Base-by-base conservation (phyloP, 2,888 invertebrate species). In the Onchidella celtica region DNA sequence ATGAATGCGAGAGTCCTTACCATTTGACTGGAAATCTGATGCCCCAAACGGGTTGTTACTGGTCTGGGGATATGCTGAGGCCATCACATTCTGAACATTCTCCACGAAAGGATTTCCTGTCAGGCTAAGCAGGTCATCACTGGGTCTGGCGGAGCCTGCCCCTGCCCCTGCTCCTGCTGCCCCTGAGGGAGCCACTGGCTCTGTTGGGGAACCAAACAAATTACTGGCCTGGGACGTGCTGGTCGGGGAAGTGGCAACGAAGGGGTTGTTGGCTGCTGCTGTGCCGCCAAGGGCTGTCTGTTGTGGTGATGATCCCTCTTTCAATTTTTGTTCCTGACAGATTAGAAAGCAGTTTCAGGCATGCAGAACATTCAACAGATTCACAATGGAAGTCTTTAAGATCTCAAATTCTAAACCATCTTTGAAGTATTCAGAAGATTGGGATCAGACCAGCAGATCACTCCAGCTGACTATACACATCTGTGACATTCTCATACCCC, bases 61-160 rank as follows among this genome's bases (percentile, higher is more conserved):
- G 6, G 65, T 72, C 9, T 81, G 75, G 0, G 81, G 70, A 69
- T 88, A 85, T 6, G 87, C 86, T 74, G 89, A 87, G 63, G 90
- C 88, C 88, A 90, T 88, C 29, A 87, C 90, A 57, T 88, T 89
- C 83, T 91, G 90, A 21, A 93, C 87, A 81, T 90, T 92, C 85
- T 92, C 91, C 17, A 97, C 96, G 93, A 98, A 98, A 14, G 98
- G 98, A 94, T 98, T 98, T 66, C 97, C 96, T 75, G 90, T 88
- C 86, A 98, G 94, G 90, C 97, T 96, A 78, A 98, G 95, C 86
- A 98, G 94, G 94, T 98, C 97, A 90, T 98, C 98, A 21, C 97
- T 97, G 32, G 97, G 96, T 94, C 96, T 97, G 34, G 63, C 68
- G 27, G 81, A 76, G 69, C 65, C 66, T n/a, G 63, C 55, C 34